Percentiles rank a stretch among this genome's conserved stretches.
Conservation (phyloP, 2,113 vertebrate genomes). For the Desmodus rotundus region DNA sequence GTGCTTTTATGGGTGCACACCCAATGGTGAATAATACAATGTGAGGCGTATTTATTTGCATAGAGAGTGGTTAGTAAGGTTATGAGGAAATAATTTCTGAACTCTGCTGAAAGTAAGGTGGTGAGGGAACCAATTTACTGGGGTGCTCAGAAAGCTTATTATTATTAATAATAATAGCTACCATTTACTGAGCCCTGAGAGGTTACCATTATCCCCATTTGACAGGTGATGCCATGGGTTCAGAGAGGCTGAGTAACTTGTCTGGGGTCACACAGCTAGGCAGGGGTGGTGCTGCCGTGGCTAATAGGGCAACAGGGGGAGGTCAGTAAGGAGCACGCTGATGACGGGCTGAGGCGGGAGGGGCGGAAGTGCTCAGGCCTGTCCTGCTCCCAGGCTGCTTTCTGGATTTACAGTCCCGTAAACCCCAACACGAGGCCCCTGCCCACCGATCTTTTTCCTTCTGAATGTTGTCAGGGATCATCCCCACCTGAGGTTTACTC, state of each 20-base stretch:
- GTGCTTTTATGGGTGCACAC: neutral
- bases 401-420: neutral
- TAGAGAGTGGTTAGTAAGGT: conserved; percentile 22
- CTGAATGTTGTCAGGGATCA: neutral
- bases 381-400: neutral
- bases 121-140: neutral
- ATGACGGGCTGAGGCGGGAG: neutral
- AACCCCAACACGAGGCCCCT: accelerated
- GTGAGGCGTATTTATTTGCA: neutral
- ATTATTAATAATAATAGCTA: neutral
- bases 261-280: neutral
- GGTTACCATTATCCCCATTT: neutral
- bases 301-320: neutral
- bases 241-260: neutral
- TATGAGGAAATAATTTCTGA: conserved; percentile 12
- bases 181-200: neutral
- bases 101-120: neutral
- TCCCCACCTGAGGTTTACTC: neutral
- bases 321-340: neutral
- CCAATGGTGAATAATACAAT: neutral
- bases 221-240: neutral
- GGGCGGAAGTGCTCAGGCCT: neutral
- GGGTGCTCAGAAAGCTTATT: neutral
- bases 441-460: neutral
- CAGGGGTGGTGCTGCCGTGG: neutral